phyloP scores from a whole-genome alignment of 2,113 vertebrate species.

The Pipa parva region DNA sequence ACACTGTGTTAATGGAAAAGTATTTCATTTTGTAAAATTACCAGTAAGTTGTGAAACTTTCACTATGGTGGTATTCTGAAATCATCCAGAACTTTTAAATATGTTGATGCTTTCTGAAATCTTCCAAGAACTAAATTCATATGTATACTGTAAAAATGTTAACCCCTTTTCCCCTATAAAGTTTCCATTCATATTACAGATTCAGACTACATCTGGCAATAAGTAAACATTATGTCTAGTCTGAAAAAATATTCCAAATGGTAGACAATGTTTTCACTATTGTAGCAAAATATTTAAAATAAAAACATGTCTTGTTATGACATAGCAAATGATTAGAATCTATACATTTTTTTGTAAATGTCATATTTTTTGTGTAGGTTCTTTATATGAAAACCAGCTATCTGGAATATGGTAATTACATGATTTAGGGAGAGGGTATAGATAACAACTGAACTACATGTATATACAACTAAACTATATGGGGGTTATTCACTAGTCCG shows the following conservation, averaged over 20 bases:
- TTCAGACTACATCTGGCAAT: constrained; percentile 55
- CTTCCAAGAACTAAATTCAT: not conserved
- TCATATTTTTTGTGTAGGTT: not conserved
- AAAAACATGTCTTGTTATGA: constrained; percentile 49
- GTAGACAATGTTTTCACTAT: constrained; percentile 41
- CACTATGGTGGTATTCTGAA: too few species aligned
- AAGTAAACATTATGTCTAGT: constrained; percentile 51
- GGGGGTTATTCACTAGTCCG: too few species aligned
- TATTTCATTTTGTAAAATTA: too few species aligned
- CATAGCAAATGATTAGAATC: constrained; percentile 39
- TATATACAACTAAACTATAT: constrained; percentile 7
- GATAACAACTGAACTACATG: too few species aligned
- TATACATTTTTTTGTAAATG: constrained; percentile 27
- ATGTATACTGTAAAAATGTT: constrained; percentile 10
- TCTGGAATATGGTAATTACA: constrained; percentile 19
- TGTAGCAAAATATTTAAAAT: constrained; percentile 49
- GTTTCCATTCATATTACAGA: constrained; percentile 34
- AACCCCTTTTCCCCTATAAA: constrained; percentile 23
- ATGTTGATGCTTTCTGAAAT: not conserved
- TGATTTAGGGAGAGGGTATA: constrained; percentile 27
- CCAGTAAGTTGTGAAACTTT: too few species aligned
- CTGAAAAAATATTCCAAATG: constrained; percentile 46
- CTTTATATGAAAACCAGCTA: too few species aligned
- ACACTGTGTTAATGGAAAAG: too few species aligned
- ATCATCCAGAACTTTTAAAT: too few species aligned